phyloP scores from a whole-genome alignment of 2,888 invertebrate genomes.

The Leucophenga maculata region DNA sequence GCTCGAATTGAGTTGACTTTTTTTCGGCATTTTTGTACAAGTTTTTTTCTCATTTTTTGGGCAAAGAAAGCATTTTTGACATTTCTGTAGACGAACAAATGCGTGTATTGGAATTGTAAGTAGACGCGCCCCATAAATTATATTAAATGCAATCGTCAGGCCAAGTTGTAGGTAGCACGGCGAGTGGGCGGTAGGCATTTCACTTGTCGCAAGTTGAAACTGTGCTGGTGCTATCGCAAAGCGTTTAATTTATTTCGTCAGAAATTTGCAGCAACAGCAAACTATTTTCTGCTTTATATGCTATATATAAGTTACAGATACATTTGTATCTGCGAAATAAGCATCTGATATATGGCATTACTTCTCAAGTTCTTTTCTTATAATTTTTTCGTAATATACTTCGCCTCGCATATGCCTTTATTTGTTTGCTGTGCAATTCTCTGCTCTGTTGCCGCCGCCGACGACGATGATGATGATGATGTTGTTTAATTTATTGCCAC shows the following conservation, averaged over 20 bases:
- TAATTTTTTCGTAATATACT: constrained; percentile 3
- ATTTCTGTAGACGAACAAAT: background rate
- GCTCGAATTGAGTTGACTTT: constrained; percentile 1
- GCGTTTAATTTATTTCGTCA: constrained; percentile 19
- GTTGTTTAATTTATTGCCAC: constrained; percentile 53
- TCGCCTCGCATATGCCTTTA: too few species aligned
- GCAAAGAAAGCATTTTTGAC: constrained; percentile 10
- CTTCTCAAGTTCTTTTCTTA: background rate
- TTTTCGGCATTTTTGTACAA: background rate
- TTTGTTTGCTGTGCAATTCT: too few species aligned
- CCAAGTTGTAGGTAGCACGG: too few species aligned
- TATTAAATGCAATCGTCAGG: background rate
- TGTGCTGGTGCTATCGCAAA: too few species aligned
- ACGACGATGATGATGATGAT: constrained; percentile 23
- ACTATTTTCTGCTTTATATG: background rate
- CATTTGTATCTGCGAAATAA: background rate
- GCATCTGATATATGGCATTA: background rate
- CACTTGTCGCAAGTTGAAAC: too few species aligned
- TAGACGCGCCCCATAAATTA: background rate
- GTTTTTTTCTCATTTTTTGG: background rate
- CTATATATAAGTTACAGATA: too few species aligned
- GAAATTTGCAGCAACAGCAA: constrained; percentile 11
- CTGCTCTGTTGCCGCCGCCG: too few species aligned
- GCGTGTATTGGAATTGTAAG: background rate
- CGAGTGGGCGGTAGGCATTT: background rate